Evolutionary conservation across 2,888 invertebrate genomes (phyloP), one percentile per base, ranked within the genome.

Genomic region (Apamea anceps): DNA sequence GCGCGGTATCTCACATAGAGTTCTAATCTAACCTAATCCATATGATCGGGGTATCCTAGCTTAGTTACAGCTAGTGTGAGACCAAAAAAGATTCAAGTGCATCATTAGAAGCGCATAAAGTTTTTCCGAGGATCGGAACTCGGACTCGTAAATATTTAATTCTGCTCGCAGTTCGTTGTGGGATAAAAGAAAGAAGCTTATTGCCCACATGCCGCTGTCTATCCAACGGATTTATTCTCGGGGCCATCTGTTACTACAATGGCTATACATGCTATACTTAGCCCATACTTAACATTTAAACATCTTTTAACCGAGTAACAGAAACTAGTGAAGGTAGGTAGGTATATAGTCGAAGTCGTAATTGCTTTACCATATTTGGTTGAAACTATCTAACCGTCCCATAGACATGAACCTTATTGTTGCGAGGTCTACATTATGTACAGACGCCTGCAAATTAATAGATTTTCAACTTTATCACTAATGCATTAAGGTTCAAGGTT

Each of bases 181-280:
- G 13, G 28, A 63, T 71, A 63, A n/a, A n/a, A 74, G 48, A 51
- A 28, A 74, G 62, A 51, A 28, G 25, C 18, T 51, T 75, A 28
- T 45, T 28, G 71, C 12, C 32, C 54, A 32, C 45, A 72, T 79
- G 42, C 63, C n/a, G 51, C 54, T 28, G 70, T 15, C 70, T 12
- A 63, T 51, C 15, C 42, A 63, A 70, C 32, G 10, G 54, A 48
- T 72, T 72, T 57, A 80, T 80, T 65, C 54, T 45, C 2, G 42
- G n/a, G 37, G 63, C 79, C 79, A 80, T 79, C 79, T 79, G 79
- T 72, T 72, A 51, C 62, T 75, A 15, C 72, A 72, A 65, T 37
- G 51, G 62, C 72, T 80, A 72, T 65, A 79, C n/a, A 62, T 78
- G 62, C 72, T 80, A 72, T 65, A 79, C n/a, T 68, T 78, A 78